A percentile compares a stretch with the other conserved stretches of the same genome.
phyloP scores from a whole-genome alignment of 2,113 vertebrate genomes.

The Anguilla japonica region DNA sequence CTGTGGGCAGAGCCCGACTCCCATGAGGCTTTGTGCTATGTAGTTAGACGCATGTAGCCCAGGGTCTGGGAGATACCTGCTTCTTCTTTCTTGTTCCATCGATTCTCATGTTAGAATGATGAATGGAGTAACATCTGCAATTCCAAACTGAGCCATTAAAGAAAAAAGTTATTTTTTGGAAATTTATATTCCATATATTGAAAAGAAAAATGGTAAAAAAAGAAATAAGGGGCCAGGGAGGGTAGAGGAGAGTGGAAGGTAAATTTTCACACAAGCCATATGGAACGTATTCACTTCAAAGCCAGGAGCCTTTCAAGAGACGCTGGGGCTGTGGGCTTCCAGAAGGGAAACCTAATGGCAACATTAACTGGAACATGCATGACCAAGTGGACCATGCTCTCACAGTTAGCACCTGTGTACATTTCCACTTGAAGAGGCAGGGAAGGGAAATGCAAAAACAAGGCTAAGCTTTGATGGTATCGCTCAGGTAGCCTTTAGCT shows the following conservation, averaged over 20 bases:
- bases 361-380: constrained; percentile 17
- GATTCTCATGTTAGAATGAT: background rate
- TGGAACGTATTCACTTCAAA: constrained; percentile 53
- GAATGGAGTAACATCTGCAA: background rate
- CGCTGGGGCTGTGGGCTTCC: background rate
- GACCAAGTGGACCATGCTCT: constrained; percentile 12
- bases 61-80: background rate
- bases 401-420: background rate
- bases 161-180: background rate
- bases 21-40: background rate
- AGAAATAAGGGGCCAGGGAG: constrained; percentile 19
- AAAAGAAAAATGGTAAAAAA: constrained; percentile 28
- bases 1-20: background rate
- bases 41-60: background rate
- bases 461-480: background rate
- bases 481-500: too few species aligned
- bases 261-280: constrained; percentile 36
- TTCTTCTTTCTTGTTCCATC: background rate
- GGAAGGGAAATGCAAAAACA: background rate
- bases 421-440: background rate
- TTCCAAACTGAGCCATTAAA: background rate
- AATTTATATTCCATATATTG: constrained; percentile 33
- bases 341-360: constrained; percentile 22
- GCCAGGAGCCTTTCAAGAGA: background rate
- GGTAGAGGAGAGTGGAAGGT: background rate